Percentiles rank a stretch among this genome's conserved stretches.
phyloP scores from a whole-genome alignment of 2,113 vertebrate genomes.

The Lampris incognitus region DNA sequence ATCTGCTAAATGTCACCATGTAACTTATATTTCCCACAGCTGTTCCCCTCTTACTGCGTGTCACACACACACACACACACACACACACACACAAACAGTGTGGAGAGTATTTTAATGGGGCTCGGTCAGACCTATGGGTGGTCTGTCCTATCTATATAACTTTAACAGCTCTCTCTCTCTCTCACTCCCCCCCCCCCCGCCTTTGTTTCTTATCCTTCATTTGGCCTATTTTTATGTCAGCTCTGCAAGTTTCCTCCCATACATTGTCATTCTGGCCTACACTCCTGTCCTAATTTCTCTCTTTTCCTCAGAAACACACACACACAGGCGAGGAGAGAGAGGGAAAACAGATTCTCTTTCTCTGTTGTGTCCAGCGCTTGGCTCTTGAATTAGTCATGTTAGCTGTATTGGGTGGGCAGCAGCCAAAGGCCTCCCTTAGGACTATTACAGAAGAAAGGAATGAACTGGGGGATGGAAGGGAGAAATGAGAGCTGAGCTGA shows the following conservation, averaged over 20 bases:
- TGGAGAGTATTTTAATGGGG: conserved; percentile 34
- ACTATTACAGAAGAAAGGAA: conserved; percentile 50
- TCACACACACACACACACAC: background rate
- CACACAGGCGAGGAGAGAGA: conserved; percentile 13
- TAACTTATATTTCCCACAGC: conserved; percentile 27
- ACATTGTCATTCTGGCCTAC: background rate
- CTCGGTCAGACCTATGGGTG: conserved; percentile 21
- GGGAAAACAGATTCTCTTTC: conserved; percentile 22
- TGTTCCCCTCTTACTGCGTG: conserved; percentile 7
- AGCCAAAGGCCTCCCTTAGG: conserved; percentile 61
- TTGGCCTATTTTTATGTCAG: conserved; percentile 43
- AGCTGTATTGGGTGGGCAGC: conserved; percentile 60
- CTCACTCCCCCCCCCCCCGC: background rate
- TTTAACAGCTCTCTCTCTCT: conserved; percentile 27
- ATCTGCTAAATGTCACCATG: conserved; percentile 58
- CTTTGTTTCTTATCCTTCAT: background rate
- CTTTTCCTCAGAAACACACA: background rate
- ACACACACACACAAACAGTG: background rate
- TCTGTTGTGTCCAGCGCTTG: conserved; percentile 44
- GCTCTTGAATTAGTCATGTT: conserved; percentile 57
- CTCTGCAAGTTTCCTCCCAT: background rate
- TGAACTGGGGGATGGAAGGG: conserved; percentile 10
- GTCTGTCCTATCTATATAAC: conserved; percentile 21
- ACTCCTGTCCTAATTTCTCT: background rate
- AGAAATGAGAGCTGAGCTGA: conserved; percentile 15